Base-by-base conservation (phyloP, 1,140 invertebrate species). In the Chrysoperla carnea region DNA sequence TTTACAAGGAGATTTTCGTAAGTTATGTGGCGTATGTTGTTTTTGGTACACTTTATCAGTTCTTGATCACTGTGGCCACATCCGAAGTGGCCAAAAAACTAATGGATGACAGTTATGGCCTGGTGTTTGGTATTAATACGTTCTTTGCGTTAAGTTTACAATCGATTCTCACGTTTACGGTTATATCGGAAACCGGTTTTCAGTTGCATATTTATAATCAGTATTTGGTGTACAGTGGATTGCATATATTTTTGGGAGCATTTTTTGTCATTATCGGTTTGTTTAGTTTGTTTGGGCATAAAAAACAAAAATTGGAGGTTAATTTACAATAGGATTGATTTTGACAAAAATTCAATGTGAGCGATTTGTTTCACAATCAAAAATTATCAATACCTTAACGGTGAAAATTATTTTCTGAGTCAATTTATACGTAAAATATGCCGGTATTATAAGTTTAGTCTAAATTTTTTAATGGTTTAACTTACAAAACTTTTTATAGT, bases 111-210 rank as follows among this genome's bases (percentile, higher is more conserved):
- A 85, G 84, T 57, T 91, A 87, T 57, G 87, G 84, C 4, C 61
- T 93, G 7, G 78, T 95, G 47, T 93, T 94, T 63, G 90, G 89
- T 7, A 68, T 90, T 37, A 94, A 92, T 59, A 89, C 81, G 0
- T 81, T 93, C 40, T 28, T 87, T 1, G 84, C 85, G 12, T 64
- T 92, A 1, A 49, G 72, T 2, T 52, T 91, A 1, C 86, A 93
- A 60, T 76, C 80, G 8, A 50, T 88, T 14, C 55, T 93, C 4
- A 93, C 85, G 0, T 52, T 78, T 1, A 57, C 84, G 9, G 74
- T 92, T 5, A 68, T 74, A 7, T 58, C 53, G 47, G 57, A 56
- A 37, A 50, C 42, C 29, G 58, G 56, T 9, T 61, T 70, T n/a
- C 46, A 48, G 33, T 48, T 70, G 8, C 35, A 51, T 11, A 58